Conservation (phyloP, 2,888 invertebrate species). For the Rhamphomyia laevipes region DNA sequence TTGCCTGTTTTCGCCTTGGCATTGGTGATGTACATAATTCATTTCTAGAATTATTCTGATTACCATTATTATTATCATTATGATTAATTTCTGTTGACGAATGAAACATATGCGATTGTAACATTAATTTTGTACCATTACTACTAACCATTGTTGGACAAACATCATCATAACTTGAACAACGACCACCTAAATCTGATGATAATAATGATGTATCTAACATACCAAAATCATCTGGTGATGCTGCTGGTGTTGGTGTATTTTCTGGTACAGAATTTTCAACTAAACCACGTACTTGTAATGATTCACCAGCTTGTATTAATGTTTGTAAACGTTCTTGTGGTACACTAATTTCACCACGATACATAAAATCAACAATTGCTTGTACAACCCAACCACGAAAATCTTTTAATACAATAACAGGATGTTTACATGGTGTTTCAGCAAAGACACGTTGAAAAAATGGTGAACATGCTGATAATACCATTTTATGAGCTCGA, state of each 20-base stretch:
- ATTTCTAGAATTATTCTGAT: constrained; percentile 25
- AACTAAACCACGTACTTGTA: constrained; percentile 71
- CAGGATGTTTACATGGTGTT: constrained; percentile 87
- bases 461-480: constrained; percentile 80
- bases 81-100: constrained; percentile 31
- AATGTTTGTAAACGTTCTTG: constrained; percentile 73
- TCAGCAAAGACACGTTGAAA: constrained; percentile 82
- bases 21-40: constrained; percentile 62
- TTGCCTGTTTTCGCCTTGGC: constrained; percentile 73
- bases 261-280: constrained; percentile 44
- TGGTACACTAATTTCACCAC: constrained; percentile 80
- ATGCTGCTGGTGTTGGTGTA: constrained; percentile 36
- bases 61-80: constrained; percentile 26
- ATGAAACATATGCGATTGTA: constrained; percentile 34
- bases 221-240: constrained; percentile 32
- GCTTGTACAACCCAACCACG: constrained; percentile 81
- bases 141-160: constrained; percentile 36
- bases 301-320: constrained; percentile 76
- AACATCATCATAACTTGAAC: constrained; percentile 38
- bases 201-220: constrained; percentile 29
- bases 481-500: constrained; percentile 81
- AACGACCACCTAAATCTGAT: constrained; percentile 29
- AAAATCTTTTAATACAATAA: constrained; percentile 84
- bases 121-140: constrained; percentile 28
- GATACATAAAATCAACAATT: constrained; percentile 88